These are phyloP conservation scores for Crenuchus spilurus DNA, from an alignment of 2,797 vertebrate genomes.

Conservation along the genomic window DNA sequence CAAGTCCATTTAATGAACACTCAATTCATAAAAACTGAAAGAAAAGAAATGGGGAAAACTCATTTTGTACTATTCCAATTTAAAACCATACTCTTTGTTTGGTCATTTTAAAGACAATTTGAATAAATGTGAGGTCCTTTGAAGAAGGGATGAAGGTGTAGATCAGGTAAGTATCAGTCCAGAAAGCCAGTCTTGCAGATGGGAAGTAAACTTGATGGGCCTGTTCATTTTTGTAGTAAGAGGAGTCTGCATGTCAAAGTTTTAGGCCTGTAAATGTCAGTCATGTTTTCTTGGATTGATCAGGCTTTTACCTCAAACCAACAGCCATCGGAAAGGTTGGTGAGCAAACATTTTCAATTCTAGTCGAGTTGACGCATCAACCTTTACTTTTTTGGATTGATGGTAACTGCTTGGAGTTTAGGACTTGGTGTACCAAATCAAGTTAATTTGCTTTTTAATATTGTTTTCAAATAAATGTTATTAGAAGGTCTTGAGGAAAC, in stretches of 20 bases:
- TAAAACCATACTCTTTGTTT: background rate
- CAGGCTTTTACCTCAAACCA: constrained; percentile 90
- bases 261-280: constrained; percentile 72
- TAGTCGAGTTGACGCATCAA: constrained; percentile 78
- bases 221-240: constrained; percentile 10
- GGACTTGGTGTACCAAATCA: too few relatives aligned
- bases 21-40: constrained; percentile 9
- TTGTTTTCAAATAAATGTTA: background rate
- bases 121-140: constrained; percentile 85
- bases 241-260: constrained; percentile 71
- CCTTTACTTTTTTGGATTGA: constrained; percentile 88
- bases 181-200: constrained; percentile 78
- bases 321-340: constrained; percentile 90
- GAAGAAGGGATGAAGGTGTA: constrained; percentile 66
- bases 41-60: background rate
- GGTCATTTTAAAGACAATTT: constrained; percentile 39
- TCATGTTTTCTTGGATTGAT: constrained; percentile 81
- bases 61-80: background rate
- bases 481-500: background rate
- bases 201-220: constrained; percentile 77
- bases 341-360: constrained; percentile 78
- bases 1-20: constrained; percentile 2
- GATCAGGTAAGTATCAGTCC: constrained; percentile 89
- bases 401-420: constrained; percentile 84
- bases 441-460: too few relatives aligned